Evolutionary conservation across 1,140 invertebrate species (phyloP), one percentile per base, ranked within the genome.

Genomic region (Colletes gigas): DNA sequence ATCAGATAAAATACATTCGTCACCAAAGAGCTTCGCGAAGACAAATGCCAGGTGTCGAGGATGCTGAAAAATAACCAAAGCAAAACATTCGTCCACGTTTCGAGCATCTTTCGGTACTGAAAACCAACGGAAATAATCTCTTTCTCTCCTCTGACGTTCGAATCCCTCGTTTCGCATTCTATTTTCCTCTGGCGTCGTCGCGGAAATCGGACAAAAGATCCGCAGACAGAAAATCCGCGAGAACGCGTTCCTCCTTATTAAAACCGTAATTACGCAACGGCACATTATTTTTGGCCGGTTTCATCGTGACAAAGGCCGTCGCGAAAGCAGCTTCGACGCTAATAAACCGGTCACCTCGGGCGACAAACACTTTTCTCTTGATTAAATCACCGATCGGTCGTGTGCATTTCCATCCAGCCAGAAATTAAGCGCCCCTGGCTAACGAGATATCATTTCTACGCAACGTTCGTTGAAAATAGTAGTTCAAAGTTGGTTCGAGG

Each of bases 311-410:
- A 71, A 59, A 59, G 8, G 39, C 57, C 55, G 69, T 71, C 59
- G n/a, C 54, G 69, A 71, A 44, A 71, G 39, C 4, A 30, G 10
- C n/a, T 12, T 50, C 68, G 54, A 41, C 52, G 52, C 69, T 71
- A 71, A 71, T 71, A 71, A 71, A 71, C 68, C 65, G 63, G 21
- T 50, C 62, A 80, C 50, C 59, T 70, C 82, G 66, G 70, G 57
- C 57, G 52, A 57, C 57, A 59, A 41, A 70, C 55, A 55, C 30
- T 54, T 68, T 72, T 81, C 69, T 50, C 65, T 83, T 73, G 59
- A 70, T 67, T 69, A 47, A 68, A 83, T 76, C 55, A 68, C 69
- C 66, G 71, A 83, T 83, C 82, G 62, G 76, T 83, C 66, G 30
- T 30, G 62, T 47, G 62, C 69, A 72, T 73, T 73, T 63, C 39